These are phyloP conservation scores for Clarias fuscus DNA, from an alignment of 2,797 vertebrate genomes.

Conservation along the genomic window DNA sequence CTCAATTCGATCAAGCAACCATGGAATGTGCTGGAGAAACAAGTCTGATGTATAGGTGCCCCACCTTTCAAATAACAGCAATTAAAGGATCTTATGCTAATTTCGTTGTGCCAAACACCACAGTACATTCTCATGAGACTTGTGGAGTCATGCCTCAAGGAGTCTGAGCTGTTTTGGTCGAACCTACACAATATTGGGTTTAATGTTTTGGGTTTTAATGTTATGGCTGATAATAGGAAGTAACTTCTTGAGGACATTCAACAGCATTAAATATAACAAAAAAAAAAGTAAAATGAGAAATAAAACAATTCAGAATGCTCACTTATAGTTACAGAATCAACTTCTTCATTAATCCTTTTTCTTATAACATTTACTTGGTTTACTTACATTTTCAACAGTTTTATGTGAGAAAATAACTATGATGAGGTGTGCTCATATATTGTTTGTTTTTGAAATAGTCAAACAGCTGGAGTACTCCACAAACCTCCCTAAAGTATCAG, in stretches of 20 bases:
- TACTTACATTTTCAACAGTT: neutral
- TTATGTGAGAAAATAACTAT: neutral
- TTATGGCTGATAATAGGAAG: neutral
- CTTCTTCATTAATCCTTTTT: neutral
- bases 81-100: too few relatives aligned
- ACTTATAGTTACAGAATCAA: neutral
- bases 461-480: constrained; percentile 77
- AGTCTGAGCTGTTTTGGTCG: too few relatives aligned
- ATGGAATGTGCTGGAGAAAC: too few relatives aligned
- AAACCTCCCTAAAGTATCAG: constrained; percentile 67
- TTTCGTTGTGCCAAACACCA: too few relatives aligned
- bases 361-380: too few relatives aligned
- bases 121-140: too few relatives aligned
- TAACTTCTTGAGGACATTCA: neutral
- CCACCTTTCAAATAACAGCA: too few relatives aligned
- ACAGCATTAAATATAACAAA: neutral
- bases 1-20: too few relatives aligned
- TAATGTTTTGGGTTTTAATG: too few relatives aligned
- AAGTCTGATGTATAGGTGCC: too few relatives aligned
- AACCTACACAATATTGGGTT: too few relatives aligned
- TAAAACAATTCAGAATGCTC: neutral
- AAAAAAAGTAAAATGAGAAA: neutral
- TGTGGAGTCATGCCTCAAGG: too few relatives aligned
- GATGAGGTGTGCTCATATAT: neutral
- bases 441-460: constrained; percentile 69